These are phyloP conservation scores for Petrophora chlorosata DNA, from an alignment of 2,888 invertebrate species.

Conservation along the genomic window DNA sequence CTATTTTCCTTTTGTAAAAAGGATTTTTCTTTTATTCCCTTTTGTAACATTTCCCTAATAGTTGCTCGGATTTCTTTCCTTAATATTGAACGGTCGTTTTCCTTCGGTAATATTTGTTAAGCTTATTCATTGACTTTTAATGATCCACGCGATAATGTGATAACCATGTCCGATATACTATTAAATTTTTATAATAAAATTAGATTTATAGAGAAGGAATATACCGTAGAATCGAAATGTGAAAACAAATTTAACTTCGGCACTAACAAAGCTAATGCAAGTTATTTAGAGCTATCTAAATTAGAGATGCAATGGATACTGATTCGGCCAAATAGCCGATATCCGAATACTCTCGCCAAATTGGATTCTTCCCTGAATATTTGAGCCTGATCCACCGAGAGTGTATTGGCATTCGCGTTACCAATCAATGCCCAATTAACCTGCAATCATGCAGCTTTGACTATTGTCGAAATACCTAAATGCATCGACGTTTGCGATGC, in stretches of 20 bases:
- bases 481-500: too few species aligned
- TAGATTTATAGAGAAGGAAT: slow-evolving; percentile 3
- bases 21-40: slow-evolving; percentile 9
- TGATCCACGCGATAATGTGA: not conserved
- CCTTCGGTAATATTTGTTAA: not conserved
- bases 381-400: too few species aligned
- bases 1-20: slow-evolving; percentile 12
- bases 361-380: too few species aligned
- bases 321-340: not conserved
- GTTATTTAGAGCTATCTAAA: slow-evolving; percentile 2
- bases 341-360: not conserved
- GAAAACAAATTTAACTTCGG: slow-evolving; percentile 5
- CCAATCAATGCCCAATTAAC: too few species aligned
- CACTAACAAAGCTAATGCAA: not conserved
- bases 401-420: too few species aligned
- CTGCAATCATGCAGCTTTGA: too few species aligned
- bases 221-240: slow-evolving; percentile 16
- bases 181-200: too few species aligned
- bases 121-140: slow-evolving; percentile 2
- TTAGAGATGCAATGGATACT: not conserved
- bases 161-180: slow-evolving; percentile 1
- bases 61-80: slow-evolving; percentile 2
- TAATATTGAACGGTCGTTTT: not conserved
- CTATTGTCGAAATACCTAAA: too few species aligned
- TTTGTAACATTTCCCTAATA: slow-evolving; percentile 13